Percentiles rank a stretch among this genome's conserved stretches.
Evolutionary conservation across 2,797 vertebrate genomes (phyloP).

Genomic region (Trichosurus vulpecula): DNA sequence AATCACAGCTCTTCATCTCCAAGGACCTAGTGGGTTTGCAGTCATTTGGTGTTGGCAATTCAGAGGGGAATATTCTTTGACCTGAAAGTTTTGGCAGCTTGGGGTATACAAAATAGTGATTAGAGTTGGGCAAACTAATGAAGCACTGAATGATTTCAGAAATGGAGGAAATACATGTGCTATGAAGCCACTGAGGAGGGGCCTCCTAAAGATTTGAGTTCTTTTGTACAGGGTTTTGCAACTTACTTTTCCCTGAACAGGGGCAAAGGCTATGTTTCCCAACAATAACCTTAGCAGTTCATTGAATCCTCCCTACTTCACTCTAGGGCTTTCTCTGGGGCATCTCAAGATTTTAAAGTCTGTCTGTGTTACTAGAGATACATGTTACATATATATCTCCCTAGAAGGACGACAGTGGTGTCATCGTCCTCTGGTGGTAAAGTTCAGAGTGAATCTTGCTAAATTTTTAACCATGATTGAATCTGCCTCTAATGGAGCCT

Average conservation of each 20-base stretch:
- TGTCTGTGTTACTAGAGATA: background rate
- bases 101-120: slow-evolving; percentile 50
- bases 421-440: background rate
- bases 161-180: slow-evolving; percentile 38
- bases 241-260: slow-evolving; percentile 38
- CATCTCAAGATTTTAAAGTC: slow-evolving; percentile 41
- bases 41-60: slow-evolving; percentile 57
- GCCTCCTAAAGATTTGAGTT: slow-evolving; percentile 17
- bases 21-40: slow-evolving; percentile 67
- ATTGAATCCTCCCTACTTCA: slow-evolving; percentile 76
- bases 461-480: background rate
- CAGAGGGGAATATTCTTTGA: slow-evolving; percentile 67
- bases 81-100: slow-evolving; percentile 62
- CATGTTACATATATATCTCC: too few species aligned
- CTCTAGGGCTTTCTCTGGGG: slow-evolving; percentile 55
- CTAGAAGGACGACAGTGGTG: too few species aligned
- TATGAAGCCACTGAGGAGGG: slow-evolving; percentile 19
- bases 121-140: slow-evolving; percentile 38
- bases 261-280: slow-evolving; percentile 67
- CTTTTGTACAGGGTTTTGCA: slow-evolving; percentile 4
- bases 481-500: slow-evolving; percentile 18
- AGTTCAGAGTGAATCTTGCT: background rate
- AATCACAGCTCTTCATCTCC: slow-evolving; percentile 64
- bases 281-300: slow-evolving; percentile 69
- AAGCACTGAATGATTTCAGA: slow-evolving; percentile 41